A percentile compares a stretch with the other conserved stretches of the same genome.
Evolutionary conservation across 1,140 invertebrate genomes (phyloP).

Genomic region (Lordiphosa mommai): DNA sequence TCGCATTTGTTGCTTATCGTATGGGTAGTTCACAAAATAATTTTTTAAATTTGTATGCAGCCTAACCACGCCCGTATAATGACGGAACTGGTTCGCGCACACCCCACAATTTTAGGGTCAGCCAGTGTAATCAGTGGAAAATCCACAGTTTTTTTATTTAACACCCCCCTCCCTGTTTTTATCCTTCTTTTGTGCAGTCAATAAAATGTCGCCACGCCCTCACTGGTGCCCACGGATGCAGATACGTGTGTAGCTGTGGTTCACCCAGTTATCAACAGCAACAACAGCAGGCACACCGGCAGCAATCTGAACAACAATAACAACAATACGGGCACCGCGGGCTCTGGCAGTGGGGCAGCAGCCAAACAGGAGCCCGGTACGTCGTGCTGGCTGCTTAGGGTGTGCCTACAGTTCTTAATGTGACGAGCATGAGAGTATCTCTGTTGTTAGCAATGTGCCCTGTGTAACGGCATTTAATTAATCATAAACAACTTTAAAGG

Average conservation of each 20-base stretch:
- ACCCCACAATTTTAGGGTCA: conserved; percentile 23
- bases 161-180: conserved; percentile 16
- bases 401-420: conserved; percentile 94
- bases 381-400: conserved; percentile 88
- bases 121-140: conserved; percentile 29
- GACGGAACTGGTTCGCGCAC: not conserved
- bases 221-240: conserved; percentile 80
- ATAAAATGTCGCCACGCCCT: conserved; percentile 84
- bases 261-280: conserved; percentile 75
- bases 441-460: too few species aligned
- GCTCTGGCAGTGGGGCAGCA: conserved; percentile 53
- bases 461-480: too few species aligned
- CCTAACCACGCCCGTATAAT: not conserved
- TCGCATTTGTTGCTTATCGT: conserved; percentile 46
- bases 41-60: conserved; percentile 31
- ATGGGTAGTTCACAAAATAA: conserved; percentile 43
- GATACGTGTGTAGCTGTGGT: conserved; percentile 63
- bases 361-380: conserved; percentile 86
- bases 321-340: conserved; percentile 32
- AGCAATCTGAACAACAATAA: conserved; percentile 75
- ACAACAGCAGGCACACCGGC: conserved; percentile 57
- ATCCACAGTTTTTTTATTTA: conserved; percentile 42
- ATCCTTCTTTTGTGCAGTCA: conserved; percentile 81
- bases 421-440: too few species aligned
- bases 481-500: too few species aligned